These are phyloP conservation scores for Trissolcus japonicus DNA, from an alignment of 2,888 invertebrate species.

Conservation along the genomic window DNA sequence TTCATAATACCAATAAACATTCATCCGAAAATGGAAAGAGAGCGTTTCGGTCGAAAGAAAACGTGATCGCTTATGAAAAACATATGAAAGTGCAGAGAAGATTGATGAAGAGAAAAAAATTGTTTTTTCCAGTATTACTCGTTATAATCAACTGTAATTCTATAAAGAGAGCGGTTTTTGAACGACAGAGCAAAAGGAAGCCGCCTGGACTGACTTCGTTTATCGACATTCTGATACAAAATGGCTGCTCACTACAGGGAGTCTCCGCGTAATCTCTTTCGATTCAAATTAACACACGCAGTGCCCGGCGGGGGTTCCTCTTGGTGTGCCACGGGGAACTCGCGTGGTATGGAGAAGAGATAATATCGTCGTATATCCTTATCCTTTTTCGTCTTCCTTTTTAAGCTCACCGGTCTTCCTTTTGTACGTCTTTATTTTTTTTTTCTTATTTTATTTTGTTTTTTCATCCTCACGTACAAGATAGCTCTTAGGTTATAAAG, in stretches of 20 bases:
- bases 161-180: slow-evolving; percentile 39
- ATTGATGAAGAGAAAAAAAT: too few species aligned
- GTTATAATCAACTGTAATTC: too few species aligned
- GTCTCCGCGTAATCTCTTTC: slow-evolving; percentile 79
- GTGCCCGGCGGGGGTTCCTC: slow-evolving; percentile 68
- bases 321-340: slow-evolving; percentile 66
- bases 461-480: slow-evolving; percentile 47
- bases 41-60: not conserved
- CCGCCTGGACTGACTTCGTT: slow-evolving; percentile 68
- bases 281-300: slow-evolving; percentile 81
- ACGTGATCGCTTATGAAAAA: not conserved
- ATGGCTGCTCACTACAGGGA: slow-evolving; percentile 75
- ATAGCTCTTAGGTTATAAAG: slow-evolving; percentile 56
- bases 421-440: slow-evolving; percentile 45
- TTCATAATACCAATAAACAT: slow-evolving; percentile 61
- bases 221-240: slow-evolving; percentile 77
- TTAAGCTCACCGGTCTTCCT: slow-evolving; percentile 60
- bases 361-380: slow-evolving; percentile 71
- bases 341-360: slow-evolving; percentile 69
- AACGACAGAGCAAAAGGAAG: slow-evolving; percentile 58
- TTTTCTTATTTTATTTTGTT: slow-evolving; percentile 53
- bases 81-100: too few species aligned
- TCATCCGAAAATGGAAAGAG: slow-evolving; percentile 15
- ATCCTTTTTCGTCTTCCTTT: slow-evolving; percentile 58
- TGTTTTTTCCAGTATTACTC: too few species aligned